A percentile compares a stretch with the other conserved stretches of the same genome.
Conservation (phyloP, 1,140 invertebrate species). For the Microplitis mediator region DNA sequence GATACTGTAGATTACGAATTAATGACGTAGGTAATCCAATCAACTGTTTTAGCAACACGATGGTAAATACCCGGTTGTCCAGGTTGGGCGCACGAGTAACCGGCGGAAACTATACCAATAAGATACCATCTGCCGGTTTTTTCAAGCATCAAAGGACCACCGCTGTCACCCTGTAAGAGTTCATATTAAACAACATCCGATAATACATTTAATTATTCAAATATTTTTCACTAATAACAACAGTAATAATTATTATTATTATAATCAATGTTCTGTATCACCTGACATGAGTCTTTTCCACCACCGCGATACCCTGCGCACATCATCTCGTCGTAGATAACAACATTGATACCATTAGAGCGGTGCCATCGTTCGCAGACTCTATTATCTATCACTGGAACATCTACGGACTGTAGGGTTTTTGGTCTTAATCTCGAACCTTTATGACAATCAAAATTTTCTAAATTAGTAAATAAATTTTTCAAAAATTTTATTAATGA, state of each 20-base stretch:
- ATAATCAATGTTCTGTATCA: slow-evolving; percentile 46
- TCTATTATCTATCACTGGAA: slow-evolving; percentile 87
- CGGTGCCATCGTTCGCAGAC: slow-evolving; percentile 83
- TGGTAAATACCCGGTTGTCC: slow-evolving; percentile 95
- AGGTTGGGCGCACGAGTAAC: slow-evolving; percentile 89
- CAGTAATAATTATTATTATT: neutral
- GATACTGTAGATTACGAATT: slow-evolving; percentile 48
- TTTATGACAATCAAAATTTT: slow-evolving; percentile 36
- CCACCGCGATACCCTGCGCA: slow-evolving; percentile 93
- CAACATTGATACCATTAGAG: slow-evolving; percentile 86
- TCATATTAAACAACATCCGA: neutral
- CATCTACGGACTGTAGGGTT: slow-evolving; percentile 90
- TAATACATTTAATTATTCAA: no score
- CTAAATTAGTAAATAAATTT: no score
- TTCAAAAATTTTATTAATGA: neutral
- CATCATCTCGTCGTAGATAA: slow-evolving; percentile 96
- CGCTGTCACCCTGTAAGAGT: slow-evolving; percentile 78
- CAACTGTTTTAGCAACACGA: slow-evolving; percentile 88
- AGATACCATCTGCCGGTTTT: slow-evolving; percentile 85
- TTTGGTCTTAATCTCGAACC: slow-evolving; percentile 87
- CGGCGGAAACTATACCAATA: slow-evolving; percentile 72
- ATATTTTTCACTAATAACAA: no score
- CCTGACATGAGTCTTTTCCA: slow-evolving; percentile 83
- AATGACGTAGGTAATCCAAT: slow-evolving; percentile 78
- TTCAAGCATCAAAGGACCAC: slow-evolving; percentile 88